These are phyloP conservation scores for Anoncus sp. DNA, from an alignment of 2,888 invertebrate genomes.

Conservation along the genomic window DNA sequence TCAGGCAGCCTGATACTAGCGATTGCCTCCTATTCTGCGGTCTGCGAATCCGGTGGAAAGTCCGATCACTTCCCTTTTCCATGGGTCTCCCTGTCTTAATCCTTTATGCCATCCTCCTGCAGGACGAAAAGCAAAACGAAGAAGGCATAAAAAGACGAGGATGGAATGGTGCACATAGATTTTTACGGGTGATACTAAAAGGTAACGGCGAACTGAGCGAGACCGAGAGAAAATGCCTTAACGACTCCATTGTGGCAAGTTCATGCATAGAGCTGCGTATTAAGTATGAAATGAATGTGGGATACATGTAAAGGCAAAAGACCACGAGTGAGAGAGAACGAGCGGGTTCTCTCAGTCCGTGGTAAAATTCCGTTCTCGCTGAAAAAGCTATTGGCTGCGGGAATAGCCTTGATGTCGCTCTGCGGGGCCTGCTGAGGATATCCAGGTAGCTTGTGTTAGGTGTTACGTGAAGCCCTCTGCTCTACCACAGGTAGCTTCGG, in stretches of 20 bases:
- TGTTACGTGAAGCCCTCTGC: conserved; percentile 34
- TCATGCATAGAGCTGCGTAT: conserved; percentile 56
- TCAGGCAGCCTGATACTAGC: conserved; percentile 42
- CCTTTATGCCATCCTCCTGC: background rate
- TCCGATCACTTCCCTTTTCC: conserved; percentile 16
- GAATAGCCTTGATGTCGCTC: conserved; percentile 31
- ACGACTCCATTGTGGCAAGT: conserved; percentile 60
- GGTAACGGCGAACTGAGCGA: conserved; percentile 56
- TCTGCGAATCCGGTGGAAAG: conserved; percentile 4
- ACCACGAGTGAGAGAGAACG: background rate
- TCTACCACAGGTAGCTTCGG: conserved; percentile 15
- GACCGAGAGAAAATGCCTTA: conserved; percentile 57
- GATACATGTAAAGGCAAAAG: conserved; percentile 43
- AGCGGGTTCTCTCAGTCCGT: conserved; percentile 19
- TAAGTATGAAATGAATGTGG: conserved; percentile 57
- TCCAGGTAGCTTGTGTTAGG: conserved; percentile 40
- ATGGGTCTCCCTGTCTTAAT: background rate
- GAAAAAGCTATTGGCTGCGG: conserved; percentile 53
- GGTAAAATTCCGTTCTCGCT: conserved; percentile 46
- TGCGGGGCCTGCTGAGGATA: conserved; percentile 21
- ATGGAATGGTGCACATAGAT: conserved; percentile 43
- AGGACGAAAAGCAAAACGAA: background rate
- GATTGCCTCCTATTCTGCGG: conserved; percentile 17
- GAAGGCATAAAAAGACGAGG: background rate
- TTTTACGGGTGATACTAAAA: conserved; percentile 60